Base-by-base conservation (phyloP, 2,113 vertebrate species). In the Megalops atlanticus region DNA sequence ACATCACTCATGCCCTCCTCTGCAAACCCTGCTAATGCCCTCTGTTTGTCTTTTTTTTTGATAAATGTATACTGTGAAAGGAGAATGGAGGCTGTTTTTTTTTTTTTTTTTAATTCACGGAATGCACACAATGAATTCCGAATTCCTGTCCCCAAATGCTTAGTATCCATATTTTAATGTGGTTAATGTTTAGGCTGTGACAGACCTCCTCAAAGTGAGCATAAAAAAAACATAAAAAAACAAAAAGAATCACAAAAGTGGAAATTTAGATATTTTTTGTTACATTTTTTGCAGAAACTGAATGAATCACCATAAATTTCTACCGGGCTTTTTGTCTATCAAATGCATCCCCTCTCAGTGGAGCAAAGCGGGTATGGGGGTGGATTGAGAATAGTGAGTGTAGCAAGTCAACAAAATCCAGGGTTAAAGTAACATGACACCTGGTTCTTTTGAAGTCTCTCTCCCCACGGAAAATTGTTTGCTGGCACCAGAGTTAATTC, bases 1-100 rank as follows among this genome's bases (percentile, higher is more conserved):
- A 10, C 39, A 45, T 35, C 72, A 64, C 18, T 76, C 38, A 43
- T 31, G 35, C 7, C 36, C 39, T n/a, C 74, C 74, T 75, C 40
- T 72, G n/a, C 73, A 52, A 76, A 40, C 52, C n/a, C 38, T 74
- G 1, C 39, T 76, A 81, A 76, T 58, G 40, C 33, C 33, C 49
- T 76, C 41, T 47, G 73, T 36, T 47, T 69, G 77, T 43, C 58
- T 41, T 74, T 54, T 36, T 58, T 40, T 74, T n/a, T 43, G 38
- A 41, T n/a, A 24, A 39, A 74, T 74, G 70, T 40, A 74, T 40
- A 43, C 3, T 41, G 18, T 12, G 18, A 27, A n/a, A n/a, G n/a
- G 58, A 64, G 24, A 31, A 5, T 10, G 58, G 5, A 27, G n/a
- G 58, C 58, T n/a, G n/a, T 10, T 10, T 6, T 45, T 14, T 10